Conservation (phyloP, 2,797 vertebrate species). For the Limnodromus scolopaceus region DNA sequence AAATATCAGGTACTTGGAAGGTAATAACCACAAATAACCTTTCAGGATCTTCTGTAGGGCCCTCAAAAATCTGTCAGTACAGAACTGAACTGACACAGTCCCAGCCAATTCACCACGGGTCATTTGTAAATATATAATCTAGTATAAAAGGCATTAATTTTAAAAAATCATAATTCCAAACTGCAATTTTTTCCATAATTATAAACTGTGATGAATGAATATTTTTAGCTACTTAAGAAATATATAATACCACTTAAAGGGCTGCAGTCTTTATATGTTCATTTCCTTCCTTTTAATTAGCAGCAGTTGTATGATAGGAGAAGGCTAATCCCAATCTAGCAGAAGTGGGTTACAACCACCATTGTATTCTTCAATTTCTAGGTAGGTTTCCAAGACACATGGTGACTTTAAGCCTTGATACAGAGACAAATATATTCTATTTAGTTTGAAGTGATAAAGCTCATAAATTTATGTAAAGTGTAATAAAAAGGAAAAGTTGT, state of each 20-base stretch:
- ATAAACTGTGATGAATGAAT: neutral
- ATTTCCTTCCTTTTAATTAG: neutral
- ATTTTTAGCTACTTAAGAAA: neutral
- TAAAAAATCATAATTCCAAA: neutral
- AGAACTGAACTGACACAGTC: neutral
- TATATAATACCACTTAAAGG: neutral
- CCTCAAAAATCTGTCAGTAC: neutral
- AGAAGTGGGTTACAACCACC: neutral
- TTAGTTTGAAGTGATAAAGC: constrained; percentile 61
- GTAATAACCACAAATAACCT: neutral
- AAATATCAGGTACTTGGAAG: neutral
- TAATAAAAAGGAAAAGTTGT: constrained; percentile 77
- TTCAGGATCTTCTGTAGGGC: neutral
- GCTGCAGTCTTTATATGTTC: neutral
- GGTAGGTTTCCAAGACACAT: neutral
- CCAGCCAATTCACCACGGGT: neutral
- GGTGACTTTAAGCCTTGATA: constrained; percentile 20
- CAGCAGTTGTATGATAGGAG: neutral
- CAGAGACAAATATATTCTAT: constrained; percentile 59
- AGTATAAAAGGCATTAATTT: neutral
- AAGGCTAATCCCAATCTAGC: neutral
- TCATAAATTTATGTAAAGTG: constrained; percentile 74
- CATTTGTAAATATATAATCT: neutral
- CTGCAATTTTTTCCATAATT: neutral
- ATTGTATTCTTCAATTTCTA: neutral